Evolutionary conservation across 92 coral and sea anemone genomes (phyloP).

Genomic region (Anthopleura xanthogrammica): DNA sequence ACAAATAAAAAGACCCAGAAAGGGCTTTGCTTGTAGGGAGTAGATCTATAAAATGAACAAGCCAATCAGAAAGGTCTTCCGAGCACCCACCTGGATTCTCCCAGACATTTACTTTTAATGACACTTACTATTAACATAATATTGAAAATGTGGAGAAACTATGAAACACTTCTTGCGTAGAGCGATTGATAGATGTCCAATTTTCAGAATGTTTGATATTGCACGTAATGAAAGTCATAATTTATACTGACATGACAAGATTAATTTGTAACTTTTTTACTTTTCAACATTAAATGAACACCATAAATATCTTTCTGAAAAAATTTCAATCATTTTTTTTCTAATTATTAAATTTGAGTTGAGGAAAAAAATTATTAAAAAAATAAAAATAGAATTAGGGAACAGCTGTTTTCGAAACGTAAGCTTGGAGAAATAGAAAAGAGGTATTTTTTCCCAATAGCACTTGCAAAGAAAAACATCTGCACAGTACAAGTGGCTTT

Average conservation of each 20-base stretch:
- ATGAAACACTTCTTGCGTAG: background rate
- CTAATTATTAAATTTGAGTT: background rate
- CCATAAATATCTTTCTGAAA: background rate
- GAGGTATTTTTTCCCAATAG: slow-evolving; percentile 5
- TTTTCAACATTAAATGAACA: background rate
- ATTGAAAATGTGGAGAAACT: background rate
- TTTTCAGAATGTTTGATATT: background rate
- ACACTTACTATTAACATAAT: background rate
- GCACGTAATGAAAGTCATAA: background rate
- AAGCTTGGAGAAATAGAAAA: background rate
- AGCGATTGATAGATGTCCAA: background rate
- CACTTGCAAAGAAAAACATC: slow-evolving; percentile 31
- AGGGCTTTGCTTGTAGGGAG: too few relatives aligned
- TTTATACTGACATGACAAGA: background rate
- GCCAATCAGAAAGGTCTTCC: too few relatives aligned
- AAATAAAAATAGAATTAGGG: background rate
- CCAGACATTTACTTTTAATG: background rate
- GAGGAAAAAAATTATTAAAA: background rate
- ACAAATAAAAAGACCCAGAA: too few relatives aligned
- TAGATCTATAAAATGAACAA: too few relatives aligned
- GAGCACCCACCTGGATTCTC: background rate
- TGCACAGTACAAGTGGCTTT: slow-evolving; percentile 23
- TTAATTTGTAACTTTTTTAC: background rate
- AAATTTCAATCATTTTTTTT: background rate
- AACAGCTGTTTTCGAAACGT: background rate